A percentile compares a stretch with the other conserved stretches of the same genome.
These are phyloP conservation scores for Cyphomyrus plagiostoma DNA, from an alignment of 2,113 vertebrate genomes.

Conservation along the genomic window DNA sequence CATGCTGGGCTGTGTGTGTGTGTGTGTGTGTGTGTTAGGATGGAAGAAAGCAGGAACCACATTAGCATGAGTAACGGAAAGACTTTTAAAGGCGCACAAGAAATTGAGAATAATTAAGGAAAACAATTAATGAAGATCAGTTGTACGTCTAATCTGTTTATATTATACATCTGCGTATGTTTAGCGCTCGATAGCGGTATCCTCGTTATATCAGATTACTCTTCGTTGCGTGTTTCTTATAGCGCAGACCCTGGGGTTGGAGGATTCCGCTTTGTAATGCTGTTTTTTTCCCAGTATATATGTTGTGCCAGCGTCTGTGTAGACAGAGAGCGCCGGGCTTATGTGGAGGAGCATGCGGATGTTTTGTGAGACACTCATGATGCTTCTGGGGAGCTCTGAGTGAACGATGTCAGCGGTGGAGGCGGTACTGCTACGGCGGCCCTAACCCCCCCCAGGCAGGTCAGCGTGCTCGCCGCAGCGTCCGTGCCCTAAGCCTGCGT, in stretches of 20 bases:
- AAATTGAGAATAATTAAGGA: conserved; percentile 13
- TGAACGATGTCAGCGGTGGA: not conserved
- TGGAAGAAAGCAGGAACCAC: not conserved
- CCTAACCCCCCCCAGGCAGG: not conserved
- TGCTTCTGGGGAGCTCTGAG: not conserved
- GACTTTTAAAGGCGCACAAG: not conserved
- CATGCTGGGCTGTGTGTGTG: conserved; percentile 43
- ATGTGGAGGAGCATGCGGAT: not conserved
- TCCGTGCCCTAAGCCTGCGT: not conserved
- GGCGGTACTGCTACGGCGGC: not conserved
- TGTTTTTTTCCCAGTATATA: not conserved
- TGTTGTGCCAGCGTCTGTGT: not conserved
- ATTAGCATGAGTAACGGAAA: conserved; percentile 20
- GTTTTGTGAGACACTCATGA: not conserved
- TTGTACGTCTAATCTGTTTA: conserved; percentile 11
- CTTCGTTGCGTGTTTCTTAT: not conserved
- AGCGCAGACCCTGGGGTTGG: too few relatives aligned
- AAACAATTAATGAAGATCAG: conserved; percentile 20
- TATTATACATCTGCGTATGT: not conserved
- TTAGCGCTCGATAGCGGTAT: not conserved
- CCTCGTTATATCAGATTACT: not conserved
- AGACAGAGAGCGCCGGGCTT: not conserved
- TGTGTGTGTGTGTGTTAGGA: conserved; percentile 4
- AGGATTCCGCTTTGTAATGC: not conserved
- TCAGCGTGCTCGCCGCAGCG: not conserved